Base-by-base conservation (phyloP, 1,140 invertebrate genomes). In the Lucilia sericata region DNA sequence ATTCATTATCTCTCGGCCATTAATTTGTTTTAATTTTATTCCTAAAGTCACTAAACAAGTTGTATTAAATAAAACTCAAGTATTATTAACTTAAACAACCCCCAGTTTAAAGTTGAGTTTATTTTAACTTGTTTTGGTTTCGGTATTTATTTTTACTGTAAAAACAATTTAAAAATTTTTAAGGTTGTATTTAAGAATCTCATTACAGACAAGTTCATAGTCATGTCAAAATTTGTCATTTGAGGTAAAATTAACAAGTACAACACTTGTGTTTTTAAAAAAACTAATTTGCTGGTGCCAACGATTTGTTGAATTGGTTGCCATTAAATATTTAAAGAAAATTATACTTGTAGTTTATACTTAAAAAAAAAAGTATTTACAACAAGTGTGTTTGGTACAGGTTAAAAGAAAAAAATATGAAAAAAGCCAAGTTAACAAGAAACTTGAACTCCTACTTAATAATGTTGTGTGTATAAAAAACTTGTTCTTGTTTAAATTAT, bases 171-270 rank as follows among this genome's bases (percentile, higher is more conserved):
- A 42, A 30, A 30, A 30, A 4, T 10, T 55, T 55, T 55, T 55
- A 55, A 55, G 51, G 51, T 55, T 55, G 13, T 55, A 30, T 30
- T 30, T 30, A 55, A 55, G 51, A 12, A 55, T 55, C 51, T 55
- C 51, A 55, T 55, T 55, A 55, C 12, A 13, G 36, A 76, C 74
- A 76, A 76, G 74, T 76, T 76, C 74, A 76, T 21, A 76, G 74
- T 76, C 74, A 76, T 76, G 74, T 76, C 74, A 76, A 76, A 76
- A 76, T 76, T 76, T 76, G 74, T 76, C 74, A 76, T 76, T 76
- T 42, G 42, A 42, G 42, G 5, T 42, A 42, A 42, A 42, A 76
- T 42, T 30, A 42, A 34, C 30, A 14, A 76, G 34, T n/a, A 7
- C 2, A 17, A 55, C 51, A 55, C 25, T 30, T 12, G 51, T 55